Evolutionary conservation across 2,797 vertebrate species (phyloP).

Genomic region (Eupleurogrammus muticus): DNA sequence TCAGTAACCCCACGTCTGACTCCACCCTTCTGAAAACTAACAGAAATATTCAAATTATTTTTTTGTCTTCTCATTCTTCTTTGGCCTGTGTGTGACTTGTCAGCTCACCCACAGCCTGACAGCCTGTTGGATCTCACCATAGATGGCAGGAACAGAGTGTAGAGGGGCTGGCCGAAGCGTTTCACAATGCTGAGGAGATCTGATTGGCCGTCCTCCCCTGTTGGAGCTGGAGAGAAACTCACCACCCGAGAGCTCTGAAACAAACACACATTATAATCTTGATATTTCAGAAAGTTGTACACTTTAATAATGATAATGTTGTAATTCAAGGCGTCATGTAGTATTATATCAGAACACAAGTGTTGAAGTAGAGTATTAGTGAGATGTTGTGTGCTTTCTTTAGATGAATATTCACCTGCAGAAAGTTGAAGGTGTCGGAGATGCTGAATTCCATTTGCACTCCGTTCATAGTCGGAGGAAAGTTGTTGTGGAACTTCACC

Average conservation of each 20-base stretch:
- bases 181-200: conserved; percentile 75
- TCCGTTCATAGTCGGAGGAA: conserved; percentile 62
- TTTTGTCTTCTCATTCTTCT: not conserved
- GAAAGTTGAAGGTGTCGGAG: conserved; percentile 75
- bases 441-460: conserved; percentile 67
- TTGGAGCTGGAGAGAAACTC: conserved; percentile 73
- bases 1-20: too few species aligned
- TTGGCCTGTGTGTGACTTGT: too few species aligned
- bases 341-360: too few species aligned
- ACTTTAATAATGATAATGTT: too few species aligned
- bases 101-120: not conserved
- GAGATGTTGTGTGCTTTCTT: not conserved
- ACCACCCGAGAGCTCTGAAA: conserved; percentile 76
- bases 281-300: too few species aligned
- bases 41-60: too few species aligned
- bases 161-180: conserved; percentile 77
- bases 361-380: too few species aligned
- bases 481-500: conserved; percentile 66
- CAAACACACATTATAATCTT: not conserved
- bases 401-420: conserved; percentile 66
- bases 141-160: conserved; percentile 75
- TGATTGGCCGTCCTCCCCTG: conserved; percentile 53
- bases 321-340: too few species aligned
- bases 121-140: conserved; percentile 59
- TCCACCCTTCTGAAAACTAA: too few species aligned